Conservation (phyloP, 2,797 vertebrate genomes). For the Cyprinodon diabolis region DNA sequence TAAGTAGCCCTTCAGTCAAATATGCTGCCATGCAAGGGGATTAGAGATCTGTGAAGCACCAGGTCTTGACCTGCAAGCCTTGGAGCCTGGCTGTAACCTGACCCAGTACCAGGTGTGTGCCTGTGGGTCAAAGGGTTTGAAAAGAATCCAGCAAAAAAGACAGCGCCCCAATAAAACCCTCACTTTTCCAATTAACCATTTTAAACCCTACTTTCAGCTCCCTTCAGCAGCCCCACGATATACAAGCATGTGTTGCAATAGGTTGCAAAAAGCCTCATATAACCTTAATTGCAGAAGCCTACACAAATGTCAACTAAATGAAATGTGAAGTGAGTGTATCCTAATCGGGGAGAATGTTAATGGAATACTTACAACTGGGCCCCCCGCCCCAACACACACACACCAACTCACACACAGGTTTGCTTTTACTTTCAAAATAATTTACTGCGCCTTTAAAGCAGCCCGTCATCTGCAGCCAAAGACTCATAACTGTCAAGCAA, state of each 20-base stretch:
- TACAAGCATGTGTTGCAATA: slow-evolving; percentile 43
- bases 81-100: slow-evolving; percentile 89
- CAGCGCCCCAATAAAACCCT: slow-evolving; percentile 81
- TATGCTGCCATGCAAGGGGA: slow-evolving; percentile 84
- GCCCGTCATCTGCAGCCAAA: slow-evolving; percentile 82
- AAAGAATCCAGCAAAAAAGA: slow-evolving; percentile 79
- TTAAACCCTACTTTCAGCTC: slow-evolving; percentile 64
- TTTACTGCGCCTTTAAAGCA: slow-evolving; percentile 84
- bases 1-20: slow-evolving; percentile 76
- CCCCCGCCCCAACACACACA: neutral
- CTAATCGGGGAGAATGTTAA: slow-evolving; percentile 79
- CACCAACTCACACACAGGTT: slow-evolving; percentile 54
- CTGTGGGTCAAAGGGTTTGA: slow-evolving; percentile 89
- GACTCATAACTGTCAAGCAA: slow-evolving; percentile 85
- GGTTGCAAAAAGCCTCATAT: slow-evolving; percentile 60
- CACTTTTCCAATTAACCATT: slow-evolving; percentile 81
- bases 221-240: slow-evolving; percentile 39
- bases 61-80: slow-evolving; percentile 90
- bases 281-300: slow-evolving; percentile 72
- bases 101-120: slow-evolving; percentile 96
- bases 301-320: slow-evolving; percentile 77
- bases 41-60: slow-evolving; percentile 84
- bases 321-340: slow-evolving; percentile 75
- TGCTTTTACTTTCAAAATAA: slow-evolving; percentile 87
- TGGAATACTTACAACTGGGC: slow-evolving; percentile 69